phyloP scores from a whole-genome alignment of 2,888 invertebrate genomes.

The Pollenia griseotomentosa region DNA sequence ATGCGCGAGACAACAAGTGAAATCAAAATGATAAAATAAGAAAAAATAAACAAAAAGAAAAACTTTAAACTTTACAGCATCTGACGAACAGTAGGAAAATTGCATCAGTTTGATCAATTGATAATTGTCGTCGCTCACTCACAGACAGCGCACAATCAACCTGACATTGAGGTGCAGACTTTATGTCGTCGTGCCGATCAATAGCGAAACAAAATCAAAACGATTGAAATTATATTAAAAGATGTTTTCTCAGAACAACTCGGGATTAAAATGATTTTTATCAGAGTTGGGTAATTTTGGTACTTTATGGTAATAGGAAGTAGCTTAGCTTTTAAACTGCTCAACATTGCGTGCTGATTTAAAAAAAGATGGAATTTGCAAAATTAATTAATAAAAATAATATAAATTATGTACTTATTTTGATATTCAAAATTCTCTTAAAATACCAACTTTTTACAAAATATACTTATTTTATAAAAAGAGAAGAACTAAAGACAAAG shows the following conservation, averaged over 20 bases:
- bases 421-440: too few relatives aligned
- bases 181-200: neutral
- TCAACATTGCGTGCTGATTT: too few relatives aligned
- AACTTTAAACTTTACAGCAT: slow-evolving; percentile 13
- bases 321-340: neutral
- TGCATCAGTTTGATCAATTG: slow-evolving; percentile 32
- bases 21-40: slow-evolving; percentile 16
- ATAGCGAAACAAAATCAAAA: neutral
- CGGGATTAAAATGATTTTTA: too few relatives aligned
- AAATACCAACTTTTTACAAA: too few relatives aligned
- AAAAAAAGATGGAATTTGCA: too few relatives aligned
- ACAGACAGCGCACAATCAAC: slow-evolving; percentile 18
- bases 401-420: too few relatives aligned
- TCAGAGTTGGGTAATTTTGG: neutral
- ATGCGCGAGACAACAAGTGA: slow-evolving; percentile 24
- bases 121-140: neutral
- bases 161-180: slow-evolving; percentile 60
- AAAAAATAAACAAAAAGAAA: neutral
- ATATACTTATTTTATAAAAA: too few relatives aligned
- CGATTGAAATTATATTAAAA: neutral
- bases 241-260: too few relatives aligned
- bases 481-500: too few relatives aligned
- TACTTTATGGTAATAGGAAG: neutral
- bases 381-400: too few relatives aligned
- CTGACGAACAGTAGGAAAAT: slow-evolving; percentile 1